phyloP scores from a whole-genome alignment of 2,797 vertebrate genomes.

The Astyanax mexicanus region DNA sequence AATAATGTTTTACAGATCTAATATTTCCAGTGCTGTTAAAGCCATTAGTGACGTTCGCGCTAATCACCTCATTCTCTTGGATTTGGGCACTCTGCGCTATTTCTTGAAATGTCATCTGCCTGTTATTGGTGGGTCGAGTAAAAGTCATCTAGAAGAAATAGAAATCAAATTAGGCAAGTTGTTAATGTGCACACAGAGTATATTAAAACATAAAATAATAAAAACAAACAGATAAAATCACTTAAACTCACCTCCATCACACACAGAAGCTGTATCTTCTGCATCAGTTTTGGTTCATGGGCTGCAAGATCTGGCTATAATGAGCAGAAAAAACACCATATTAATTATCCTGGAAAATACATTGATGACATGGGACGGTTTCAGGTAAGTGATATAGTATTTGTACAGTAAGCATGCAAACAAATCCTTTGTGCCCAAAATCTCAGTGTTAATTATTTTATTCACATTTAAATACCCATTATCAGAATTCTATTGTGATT shows the following conservation, averaged over 20 bases:
- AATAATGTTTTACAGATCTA: neutral
- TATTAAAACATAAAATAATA: neutral
- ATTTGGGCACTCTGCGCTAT: conserved; percentile 92
- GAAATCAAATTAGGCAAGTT: neutral
- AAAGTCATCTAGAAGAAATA: conserved; percentile 90
- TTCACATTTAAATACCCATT: too few relatives aligned
- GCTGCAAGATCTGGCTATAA: conserved; percentile 91
- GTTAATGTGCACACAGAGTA: neutral
- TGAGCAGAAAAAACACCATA: conserved; percentile 5
- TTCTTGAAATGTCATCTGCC: conserved; percentile 95
- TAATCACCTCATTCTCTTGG: conserved; percentile 87
- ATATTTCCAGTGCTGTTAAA: neutral
- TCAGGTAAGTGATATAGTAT: too few relatives aligned
- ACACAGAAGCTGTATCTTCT: conserved; percentile 95
- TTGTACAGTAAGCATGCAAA: too few relatives aligned
- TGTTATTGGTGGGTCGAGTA: conserved; percentile 94
- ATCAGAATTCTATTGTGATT: too few relatives aligned
- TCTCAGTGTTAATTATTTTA: too few relatives aligned
- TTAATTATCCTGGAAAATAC: too few relatives aligned
- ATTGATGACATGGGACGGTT: too few relatives aligned
- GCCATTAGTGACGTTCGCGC: neutral
- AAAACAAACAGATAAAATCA: neutral
- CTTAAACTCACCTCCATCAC: conserved; percentile 91
- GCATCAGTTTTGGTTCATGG: conserved; percentile 90
- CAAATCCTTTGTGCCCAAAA: too few relatives aligned